Evolutionary conservation across 2,113 vertebrate genomes (phyloP).

Genomic region (Ranitomeya variabilis): DNA sequence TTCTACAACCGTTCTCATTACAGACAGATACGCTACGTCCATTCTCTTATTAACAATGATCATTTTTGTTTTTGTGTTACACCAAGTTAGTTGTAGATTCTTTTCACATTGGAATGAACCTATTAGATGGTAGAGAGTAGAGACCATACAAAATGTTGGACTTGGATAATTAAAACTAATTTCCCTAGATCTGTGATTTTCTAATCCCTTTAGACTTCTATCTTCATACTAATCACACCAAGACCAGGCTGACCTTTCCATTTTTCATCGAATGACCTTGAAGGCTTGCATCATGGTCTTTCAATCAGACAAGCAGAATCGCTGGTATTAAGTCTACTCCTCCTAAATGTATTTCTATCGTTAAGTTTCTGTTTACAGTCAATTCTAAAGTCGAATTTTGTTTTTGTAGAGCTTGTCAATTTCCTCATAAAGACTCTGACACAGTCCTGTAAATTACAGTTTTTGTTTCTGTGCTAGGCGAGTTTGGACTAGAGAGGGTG

Average conservation of each 20-base stretch:
- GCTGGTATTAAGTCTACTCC: background rate
- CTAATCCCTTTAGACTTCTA: background rate
- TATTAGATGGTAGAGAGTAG: background rate
- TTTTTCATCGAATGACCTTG: conserved; percentile 29
- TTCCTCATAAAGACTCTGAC: conserved; percentile 12
- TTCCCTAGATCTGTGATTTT: conserved; percentile 14
- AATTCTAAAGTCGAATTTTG: background rate
- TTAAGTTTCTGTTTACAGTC: conserved; percentile 23
- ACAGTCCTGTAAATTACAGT: conserved; percentile 67
- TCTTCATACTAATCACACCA: conserved; percentile 29
- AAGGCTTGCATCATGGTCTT: background rate
- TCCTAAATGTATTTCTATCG: conserved; percentile 2
- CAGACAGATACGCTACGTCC: background rate
- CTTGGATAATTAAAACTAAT: conserved; percentile 32
- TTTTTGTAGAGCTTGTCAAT: conserved; percentile 17
- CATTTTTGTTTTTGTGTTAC: background rate
- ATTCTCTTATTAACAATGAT: background rate
- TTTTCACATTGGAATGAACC: background rate
- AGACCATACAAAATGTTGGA: background rate
- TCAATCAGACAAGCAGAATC: conserved; percentile 37
- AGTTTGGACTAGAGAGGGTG: conserved; percentile 64
- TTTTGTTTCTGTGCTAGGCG: conserved; percentile 65
- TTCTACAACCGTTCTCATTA: background rate
- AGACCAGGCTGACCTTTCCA: conserved; percentile 51
- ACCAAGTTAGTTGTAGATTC: background rate